phyloP scores from a whole-genome alignment of 1,140 invertebrate species.

The Bombus turneri region DNA sequence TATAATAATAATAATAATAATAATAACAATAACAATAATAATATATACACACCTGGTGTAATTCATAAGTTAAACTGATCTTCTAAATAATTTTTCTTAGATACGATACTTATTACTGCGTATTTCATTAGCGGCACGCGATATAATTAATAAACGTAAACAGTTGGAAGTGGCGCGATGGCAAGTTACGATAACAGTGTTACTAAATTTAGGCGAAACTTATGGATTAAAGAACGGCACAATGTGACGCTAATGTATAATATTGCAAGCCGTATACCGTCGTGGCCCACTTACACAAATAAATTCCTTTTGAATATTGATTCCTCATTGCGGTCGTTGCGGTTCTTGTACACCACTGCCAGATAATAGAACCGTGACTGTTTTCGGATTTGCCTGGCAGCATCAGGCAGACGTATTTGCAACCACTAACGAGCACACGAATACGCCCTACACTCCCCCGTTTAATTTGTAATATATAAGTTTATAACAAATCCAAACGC shows the following conservation, averaged over 20 bases:
- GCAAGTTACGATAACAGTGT: neutral
- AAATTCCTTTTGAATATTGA: slow-evolving; percentile 56
- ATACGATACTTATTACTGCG: neutral
- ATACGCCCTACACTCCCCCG: neutral
- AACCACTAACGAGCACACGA: slow-evolving; percentile 31
- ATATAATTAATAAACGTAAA: neutral
- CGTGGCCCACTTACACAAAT: slow-evolving; percentile 35
- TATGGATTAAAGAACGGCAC: neutral
- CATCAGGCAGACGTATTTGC: slow-evolving; percentile 15
- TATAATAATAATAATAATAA: no score
- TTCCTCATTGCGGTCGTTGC: slow-evolving; percentile 40
- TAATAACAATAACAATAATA: no score
- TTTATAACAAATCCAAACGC: neutral
- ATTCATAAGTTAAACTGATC: neutral
- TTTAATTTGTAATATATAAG: slow-evolving; percentile 22
- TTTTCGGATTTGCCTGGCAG: slow-evolving; percentile 49
- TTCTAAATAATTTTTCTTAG: neutral
- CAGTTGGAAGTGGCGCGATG: neutral
- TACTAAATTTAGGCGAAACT: slow-evolving; percentile 1
- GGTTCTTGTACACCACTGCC: slow-evolving; percentile 11
- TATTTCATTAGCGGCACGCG: neutral
- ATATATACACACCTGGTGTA: neutral
- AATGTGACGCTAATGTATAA: neutral
- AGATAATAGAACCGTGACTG: slow-evolving; percentile 49
- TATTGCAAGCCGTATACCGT: neutral